Conservation (phyloP, 2,113 vertebrate genomes). For the Galeopterus variegatus region DNA sequence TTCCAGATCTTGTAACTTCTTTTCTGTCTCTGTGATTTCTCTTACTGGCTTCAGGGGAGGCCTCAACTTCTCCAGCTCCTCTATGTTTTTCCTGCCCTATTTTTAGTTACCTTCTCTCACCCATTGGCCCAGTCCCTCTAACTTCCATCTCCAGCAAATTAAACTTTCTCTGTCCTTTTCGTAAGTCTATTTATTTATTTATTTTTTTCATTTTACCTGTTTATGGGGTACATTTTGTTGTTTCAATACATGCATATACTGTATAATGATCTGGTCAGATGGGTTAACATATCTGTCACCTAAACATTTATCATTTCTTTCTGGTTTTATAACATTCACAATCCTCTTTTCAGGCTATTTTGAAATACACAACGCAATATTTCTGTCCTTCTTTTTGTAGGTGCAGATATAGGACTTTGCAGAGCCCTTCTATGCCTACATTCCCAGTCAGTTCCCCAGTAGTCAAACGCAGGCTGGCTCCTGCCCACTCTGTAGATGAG, state of each 20-base stretch:
- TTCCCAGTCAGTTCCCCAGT: fast-evolving
- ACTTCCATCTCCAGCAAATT: too few relatives aligned
- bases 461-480: fast-evolving
- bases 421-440: fast-evolving
- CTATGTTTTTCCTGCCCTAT: background rate
- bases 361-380: too few relatives aligned
- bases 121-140: background rate
- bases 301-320: too few relatives aligned
- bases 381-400: background rate
- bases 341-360: too few relatives aligned
- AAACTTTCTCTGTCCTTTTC: background rate
- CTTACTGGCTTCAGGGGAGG: background rate
- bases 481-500: background rate
- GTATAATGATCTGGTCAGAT: too few relatives aligned
- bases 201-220: too few relatives aligned
- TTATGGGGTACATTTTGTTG: too few relatives aligned
- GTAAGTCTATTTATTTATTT: too few relatives aligned
- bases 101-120: background rate
- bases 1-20: background rate
- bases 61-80: background rate
- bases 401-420: fast-evolving
- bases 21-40: background rate
- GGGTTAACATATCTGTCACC: too few relatives aligned
- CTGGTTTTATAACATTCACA: too few relatives aligned
- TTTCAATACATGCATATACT: too few relatives aligned